Evolutionary conservation across 2,888 invertebrate genomes (phyloP).

Genomic region (Eupithecia pulchellata): DNA sequence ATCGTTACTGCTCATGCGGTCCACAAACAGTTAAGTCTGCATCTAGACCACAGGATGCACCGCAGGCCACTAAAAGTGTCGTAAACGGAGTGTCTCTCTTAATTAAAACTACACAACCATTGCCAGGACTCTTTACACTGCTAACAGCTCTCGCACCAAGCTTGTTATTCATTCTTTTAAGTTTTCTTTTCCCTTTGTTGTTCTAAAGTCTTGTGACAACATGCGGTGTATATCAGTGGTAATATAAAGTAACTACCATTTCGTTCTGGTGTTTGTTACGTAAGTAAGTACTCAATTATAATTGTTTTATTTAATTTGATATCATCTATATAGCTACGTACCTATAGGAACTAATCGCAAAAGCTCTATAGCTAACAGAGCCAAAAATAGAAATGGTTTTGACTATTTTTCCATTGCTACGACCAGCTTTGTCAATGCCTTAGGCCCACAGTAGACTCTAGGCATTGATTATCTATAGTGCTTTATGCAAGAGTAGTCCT

Average conservation of each 20-base stretch:
- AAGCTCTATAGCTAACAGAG: too few relatives aligned
- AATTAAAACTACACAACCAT: constrained; percentile 21
- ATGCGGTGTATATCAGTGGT: not conserved
- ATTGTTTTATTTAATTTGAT: too few relatives aligned
- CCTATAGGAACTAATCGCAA: too few relatives aligned
- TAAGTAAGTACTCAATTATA: not conserved
- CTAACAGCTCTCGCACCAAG: constrained; percentile 11
- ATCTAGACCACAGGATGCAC: constrained; percentile 16
- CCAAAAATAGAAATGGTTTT: not conserved
- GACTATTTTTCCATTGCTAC: not conserved
- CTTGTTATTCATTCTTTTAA: constrained; percentile 14
- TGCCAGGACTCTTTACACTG: constrained; percentile 12
- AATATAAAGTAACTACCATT: not conserved
- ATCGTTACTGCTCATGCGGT: not conserved
- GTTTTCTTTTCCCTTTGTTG: constrained; percentile 1
- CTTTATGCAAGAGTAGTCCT: not conserved
- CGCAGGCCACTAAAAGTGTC: constrained; percentile 20
- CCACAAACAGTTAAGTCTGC: not conserved
- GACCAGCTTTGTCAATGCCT: not conserved
- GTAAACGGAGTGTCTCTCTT: constrained; percentile 14
- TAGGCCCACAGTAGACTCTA: not conserved
- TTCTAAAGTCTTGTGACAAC: not conserved
- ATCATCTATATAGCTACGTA: too few relatives aligned
- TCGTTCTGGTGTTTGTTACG: not conserved
- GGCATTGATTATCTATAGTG: not conserved